A percentile compares a stretch with the other conserved stretches of the same genome.
Evolutionary conservation across 2,888 invertebrate species (phyloP).

Genomic region (Synergus gifuensis): DNA sequence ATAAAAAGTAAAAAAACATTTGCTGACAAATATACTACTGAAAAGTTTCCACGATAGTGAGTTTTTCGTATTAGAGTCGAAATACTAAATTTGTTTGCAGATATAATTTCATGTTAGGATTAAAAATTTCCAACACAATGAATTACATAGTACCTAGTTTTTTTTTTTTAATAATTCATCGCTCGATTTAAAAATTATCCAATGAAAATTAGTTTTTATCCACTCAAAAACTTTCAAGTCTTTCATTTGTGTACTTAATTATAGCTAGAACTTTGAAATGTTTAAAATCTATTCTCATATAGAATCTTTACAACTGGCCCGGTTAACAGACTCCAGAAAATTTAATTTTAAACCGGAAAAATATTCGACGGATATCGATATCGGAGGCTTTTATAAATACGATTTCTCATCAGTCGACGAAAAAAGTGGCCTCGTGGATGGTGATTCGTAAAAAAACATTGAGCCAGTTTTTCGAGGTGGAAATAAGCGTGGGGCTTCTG

Average conservation of each 20-base stretch:
- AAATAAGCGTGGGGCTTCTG: constrained; percentile 10
- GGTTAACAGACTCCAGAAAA: not conserved
- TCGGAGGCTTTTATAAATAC: not conserved
- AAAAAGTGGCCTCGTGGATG: not conserved
- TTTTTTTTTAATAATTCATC: not conserved
- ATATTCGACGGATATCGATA: not conserved
- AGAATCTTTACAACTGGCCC: not conserved
- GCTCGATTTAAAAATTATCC: not conserved
- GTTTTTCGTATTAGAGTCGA: not conserved
- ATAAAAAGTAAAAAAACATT: not conserved
- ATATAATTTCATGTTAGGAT: not conserved
- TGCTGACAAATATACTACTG: not conserved
- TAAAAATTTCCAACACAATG: not conserved
- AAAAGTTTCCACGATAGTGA: not conserved
- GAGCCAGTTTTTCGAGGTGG: not conserved
- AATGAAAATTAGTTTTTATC: not conserved
- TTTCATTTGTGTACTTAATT: not conserved
- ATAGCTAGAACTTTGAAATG: not conserved
- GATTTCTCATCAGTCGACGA: constrained; percentile 10
- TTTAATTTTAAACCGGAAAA: constrained; percentile 6
- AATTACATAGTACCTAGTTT: too few species aligned
- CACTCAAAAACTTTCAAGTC: not conserved
- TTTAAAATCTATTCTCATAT: not conserved
- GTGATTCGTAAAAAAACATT: not conserved
- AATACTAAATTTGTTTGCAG: not conserved